phyloP scores from a whole-genome alignment of 2,888 invertebrate species.

The Schizotus pectinicornis region DNA sequence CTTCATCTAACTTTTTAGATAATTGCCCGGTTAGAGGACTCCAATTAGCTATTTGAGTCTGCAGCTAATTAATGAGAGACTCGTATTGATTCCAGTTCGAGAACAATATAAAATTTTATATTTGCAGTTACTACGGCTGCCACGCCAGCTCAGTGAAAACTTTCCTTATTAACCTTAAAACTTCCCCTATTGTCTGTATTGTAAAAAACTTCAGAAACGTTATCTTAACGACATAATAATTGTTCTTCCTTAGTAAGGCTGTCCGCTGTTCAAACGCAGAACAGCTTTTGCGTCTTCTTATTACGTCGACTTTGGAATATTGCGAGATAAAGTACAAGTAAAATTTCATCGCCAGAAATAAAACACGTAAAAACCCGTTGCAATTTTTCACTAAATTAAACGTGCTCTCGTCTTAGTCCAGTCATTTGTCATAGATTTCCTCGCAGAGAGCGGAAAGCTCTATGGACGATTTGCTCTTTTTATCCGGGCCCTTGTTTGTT shows the following conservation, averaged over 20 bases:
- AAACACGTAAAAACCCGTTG: too few species aligned
- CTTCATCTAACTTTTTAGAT: too few species aligned
- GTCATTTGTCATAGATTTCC: constrained; percentile 20
- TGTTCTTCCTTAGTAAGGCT: neutral
- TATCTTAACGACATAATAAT: constrained; percentile 2
- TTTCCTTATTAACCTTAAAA: too few species aligned
- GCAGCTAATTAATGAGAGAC: too few species aligned
- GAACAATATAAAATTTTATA: too few species aligned
- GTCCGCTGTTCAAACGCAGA: neutral
- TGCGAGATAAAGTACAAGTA: constrained; percentile 4
- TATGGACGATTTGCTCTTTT: constrained; percentile 15
- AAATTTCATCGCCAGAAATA: neutral
- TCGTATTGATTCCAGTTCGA: too few species aligned
- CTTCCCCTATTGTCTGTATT: too few species aligned
- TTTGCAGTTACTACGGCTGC: too few species aligned
- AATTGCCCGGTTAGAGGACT: too few species aligned
- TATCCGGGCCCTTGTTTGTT: constrained; percentile 15
- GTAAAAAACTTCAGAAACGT: constrained; percentile 2
- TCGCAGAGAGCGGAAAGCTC: constrained; percentile 3
- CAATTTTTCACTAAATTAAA: constrained; percentile 11
- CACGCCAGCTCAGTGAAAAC: too few species aligned
- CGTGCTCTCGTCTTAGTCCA: constrained; percentile 12
- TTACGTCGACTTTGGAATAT: neutral
- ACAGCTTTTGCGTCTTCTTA: neutral
- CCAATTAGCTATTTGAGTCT: too few species aligned